Evolutionary conservation across 1,140 invertebrate species (phyloP).

Genomic region (Idris sp.): DNA sequence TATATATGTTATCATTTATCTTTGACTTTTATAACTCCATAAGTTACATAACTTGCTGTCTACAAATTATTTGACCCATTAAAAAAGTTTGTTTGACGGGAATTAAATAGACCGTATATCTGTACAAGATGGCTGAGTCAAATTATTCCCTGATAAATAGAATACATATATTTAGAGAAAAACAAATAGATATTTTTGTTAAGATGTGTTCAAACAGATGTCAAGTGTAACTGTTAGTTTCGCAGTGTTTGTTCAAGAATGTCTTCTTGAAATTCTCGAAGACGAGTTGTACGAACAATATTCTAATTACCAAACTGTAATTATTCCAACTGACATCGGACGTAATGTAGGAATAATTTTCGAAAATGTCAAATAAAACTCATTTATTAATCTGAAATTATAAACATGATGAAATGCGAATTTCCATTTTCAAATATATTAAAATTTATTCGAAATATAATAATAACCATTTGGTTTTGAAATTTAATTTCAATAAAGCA

Average conservation of each 20-base stretch:
- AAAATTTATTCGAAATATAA: no score
- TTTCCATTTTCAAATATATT: no score
- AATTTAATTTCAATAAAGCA: no score
- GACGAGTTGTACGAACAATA: slow-evolving; percentile 20
- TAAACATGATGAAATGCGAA: no score
- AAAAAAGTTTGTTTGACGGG: slow-evolving; percentile 18
- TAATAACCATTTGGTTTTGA: no score
- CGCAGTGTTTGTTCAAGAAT: slow-evolving; percentile 38
- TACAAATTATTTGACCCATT: slow-evolving; percentile 20
- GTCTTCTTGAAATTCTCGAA: slow-evolving; percentile 36
- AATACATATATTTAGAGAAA: slow-evolving; percentile 30
- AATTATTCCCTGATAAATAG: slow-evolving; percentile 18
- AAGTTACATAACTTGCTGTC: slow-evolving; percentile 13
- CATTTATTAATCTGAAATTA: no score
- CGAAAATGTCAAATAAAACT: neutral
- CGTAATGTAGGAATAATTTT: slow-evolving; percentile 14
- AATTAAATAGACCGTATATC: slow-evolving; percentile 22
- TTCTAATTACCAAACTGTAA: slow-evolving; percentile 29
- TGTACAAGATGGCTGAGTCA: slow-evolving; percentile 9
- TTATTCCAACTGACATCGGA: slow-evolving; percentile 22
- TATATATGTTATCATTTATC: slow-evolving; percentile 4
- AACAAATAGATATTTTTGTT: slow-evolving; percentile 37
- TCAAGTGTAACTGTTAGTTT: slow-evolving; percentile 24
- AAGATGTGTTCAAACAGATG: slow-evolving; percentile 31
- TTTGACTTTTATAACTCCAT: slow-evolving; percentile 22